Percentiles rank a stretch among this genome's conserved stretches.
These are phyloP conservation scores for Semaprochilodus insignis DNA, from an alignment of 2,797 vertebrate genomes.

Conservation along the genomic window DNA sequence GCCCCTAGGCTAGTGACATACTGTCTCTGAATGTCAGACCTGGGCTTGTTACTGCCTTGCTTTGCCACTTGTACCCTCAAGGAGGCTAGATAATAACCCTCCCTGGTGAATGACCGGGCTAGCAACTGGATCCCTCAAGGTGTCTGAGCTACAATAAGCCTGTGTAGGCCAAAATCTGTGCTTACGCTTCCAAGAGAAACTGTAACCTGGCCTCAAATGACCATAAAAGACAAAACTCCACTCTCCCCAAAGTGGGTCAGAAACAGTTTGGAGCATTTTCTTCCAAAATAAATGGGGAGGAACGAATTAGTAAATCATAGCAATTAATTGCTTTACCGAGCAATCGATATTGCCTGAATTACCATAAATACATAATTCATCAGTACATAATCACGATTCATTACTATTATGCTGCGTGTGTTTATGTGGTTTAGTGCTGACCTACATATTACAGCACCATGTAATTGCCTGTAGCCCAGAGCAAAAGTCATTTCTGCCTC, in stretches of 20 bases:
- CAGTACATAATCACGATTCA: background rate
- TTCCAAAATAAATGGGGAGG: background rate
- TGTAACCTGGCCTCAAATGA: background rate
- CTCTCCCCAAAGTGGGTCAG: background rate
- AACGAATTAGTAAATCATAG: background rate
- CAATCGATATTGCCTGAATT: too few species aligned
- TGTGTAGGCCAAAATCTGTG: too few species aligned
- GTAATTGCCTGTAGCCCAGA: background rate
- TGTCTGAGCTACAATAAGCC: too few species aligned
- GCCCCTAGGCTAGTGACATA: too few species aligned
- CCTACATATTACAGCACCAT: constrained; percentile 2
- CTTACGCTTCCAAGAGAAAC: background rate
- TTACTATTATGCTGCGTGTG: background rate
- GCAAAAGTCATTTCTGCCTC: background rate
- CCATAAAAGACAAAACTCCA: background rate
- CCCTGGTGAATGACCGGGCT: too few species aligned
- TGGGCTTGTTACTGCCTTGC: too few species aligned
- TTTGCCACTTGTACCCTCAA: too few species aligned
- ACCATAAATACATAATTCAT: background rate
- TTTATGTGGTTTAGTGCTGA: background rate
- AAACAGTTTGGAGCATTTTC: background rate
- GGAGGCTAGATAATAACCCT: too few species aligned
- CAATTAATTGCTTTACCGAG: background rate
- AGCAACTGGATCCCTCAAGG: too few species aligned
- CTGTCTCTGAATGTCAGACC: too few species aligned